Evolutionary conservation across 2,113 vertebrate genomes (phyloP).

Genomic region (Mixornis gularis): DNA sequence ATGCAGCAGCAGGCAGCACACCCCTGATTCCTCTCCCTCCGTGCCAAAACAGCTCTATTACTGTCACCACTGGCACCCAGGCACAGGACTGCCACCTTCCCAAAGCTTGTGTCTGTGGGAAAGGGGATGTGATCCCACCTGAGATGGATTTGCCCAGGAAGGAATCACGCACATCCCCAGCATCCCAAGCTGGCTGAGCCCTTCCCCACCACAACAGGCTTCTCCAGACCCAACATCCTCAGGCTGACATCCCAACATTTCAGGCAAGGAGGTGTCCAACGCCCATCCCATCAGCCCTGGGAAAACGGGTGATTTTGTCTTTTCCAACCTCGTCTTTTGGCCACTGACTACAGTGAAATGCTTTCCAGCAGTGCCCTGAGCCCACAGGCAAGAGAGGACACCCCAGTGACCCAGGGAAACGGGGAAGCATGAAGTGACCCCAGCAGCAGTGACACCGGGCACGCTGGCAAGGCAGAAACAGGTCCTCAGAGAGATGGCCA

Average conservation of each 20-base stretch:
- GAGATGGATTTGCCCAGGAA: neutral
- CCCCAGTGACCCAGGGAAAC: neutral
- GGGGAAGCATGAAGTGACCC: neutral
- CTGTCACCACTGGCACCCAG: neutral
- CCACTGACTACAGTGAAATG: neutral
- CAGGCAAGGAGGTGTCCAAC: neutral
- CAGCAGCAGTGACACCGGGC: rapidly evolving
- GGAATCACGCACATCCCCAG: neutral
- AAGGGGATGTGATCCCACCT: neutral
- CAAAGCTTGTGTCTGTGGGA: neutral
- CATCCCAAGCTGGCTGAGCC: neutral
- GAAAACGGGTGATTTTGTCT: neutral
- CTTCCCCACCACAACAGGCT: neutral
- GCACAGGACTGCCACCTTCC: neutral
- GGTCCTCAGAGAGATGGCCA: neutral
- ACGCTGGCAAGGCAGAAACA: rapidly evolving
- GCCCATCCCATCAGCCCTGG: rapidly evolving
- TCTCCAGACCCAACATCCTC: neutral
- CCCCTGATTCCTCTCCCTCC: neutral
- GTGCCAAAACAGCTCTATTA: neutral
- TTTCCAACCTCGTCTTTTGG: neutral
- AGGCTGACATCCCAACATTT: rapidly evolving
- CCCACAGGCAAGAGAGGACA: neutral
- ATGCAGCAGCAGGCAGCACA: neutral
- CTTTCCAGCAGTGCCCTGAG: neutral